These are phyloP conservation scores for Liasis olivaceus DNA, from an alignment of 2,797 vertebrate genomes.

Conservation along the genomic window DNA sequence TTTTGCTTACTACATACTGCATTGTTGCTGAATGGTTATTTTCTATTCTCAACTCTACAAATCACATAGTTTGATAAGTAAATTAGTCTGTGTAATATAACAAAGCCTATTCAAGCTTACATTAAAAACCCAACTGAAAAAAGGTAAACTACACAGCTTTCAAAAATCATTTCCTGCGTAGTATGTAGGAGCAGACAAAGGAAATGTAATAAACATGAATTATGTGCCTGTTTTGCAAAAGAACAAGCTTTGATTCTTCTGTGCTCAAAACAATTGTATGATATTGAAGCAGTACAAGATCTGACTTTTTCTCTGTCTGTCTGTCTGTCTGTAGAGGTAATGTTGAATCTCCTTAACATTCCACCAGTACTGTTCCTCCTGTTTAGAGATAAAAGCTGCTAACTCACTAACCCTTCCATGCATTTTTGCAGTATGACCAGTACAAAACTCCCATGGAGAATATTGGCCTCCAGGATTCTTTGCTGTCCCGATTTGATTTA, in stretches of 20 bases:
- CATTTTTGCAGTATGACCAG: conserved; percentile 86
- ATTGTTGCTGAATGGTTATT: neutral
- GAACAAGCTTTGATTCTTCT: neutral
- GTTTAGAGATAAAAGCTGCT: neutral
- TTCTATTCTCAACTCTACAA: neutral
- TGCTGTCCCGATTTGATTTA: conserved; percentile 95
- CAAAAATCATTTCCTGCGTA: neutral
- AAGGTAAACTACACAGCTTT: neutral
- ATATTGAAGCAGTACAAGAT: neutral
- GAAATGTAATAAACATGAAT: neutral
- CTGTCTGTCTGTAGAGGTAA: neutral
- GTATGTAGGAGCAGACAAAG: neutral
- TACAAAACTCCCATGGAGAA: conserved; percentile 99
- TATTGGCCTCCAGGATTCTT: conserved; percentile 96
- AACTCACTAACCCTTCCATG: rapidly evolving
- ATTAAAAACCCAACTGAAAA: neutral
- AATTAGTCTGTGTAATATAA: neutral
- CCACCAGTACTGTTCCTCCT: neutral
- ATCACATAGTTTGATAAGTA: neutral
- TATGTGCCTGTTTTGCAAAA: neutral
- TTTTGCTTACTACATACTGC: neutral
- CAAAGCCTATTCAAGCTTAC: neutral
- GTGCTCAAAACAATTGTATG: neutral
- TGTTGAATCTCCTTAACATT: neutral
- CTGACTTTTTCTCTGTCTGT: neutral